Percentiles rank a stretch among this genome's conserved stretches.
Evolutionary conservation across 2,113 vertebrate genomes (phyloP).

Genomic region (Euleptes europaea): DNA sequence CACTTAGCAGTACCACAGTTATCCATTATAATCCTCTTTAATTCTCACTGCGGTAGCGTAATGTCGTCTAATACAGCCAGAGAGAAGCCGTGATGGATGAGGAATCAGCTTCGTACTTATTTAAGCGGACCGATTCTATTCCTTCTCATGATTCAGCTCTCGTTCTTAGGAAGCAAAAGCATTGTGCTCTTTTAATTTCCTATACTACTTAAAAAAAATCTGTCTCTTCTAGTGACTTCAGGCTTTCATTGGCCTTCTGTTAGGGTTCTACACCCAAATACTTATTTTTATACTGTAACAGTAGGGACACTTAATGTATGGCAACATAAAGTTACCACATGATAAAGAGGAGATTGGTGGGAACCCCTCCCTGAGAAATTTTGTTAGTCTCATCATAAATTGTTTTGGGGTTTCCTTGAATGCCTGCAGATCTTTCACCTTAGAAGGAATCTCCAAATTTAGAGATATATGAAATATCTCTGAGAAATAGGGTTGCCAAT

Average conservation of each 20-base stretch:
- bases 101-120: neutral
- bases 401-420: neutral
- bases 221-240: neutral
- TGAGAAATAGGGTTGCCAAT: too few relatives aligned
- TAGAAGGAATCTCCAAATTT: neutral
- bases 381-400: neutral
- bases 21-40: slow-evolving; percentile 31
- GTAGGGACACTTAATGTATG: neutral
- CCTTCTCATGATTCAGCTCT: neutral
- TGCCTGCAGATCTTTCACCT: too few relatives aligned
- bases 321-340: slow-evolving; percentile 13
- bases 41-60: slow-evolving; percentile 17
- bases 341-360: neutral
- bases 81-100: slow-evolving; percentile 6
- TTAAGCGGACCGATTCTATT: slow-evolving; percentile 1
- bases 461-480: neutral
- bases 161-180: neutral
- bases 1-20: slow-evolving; percentile 19
- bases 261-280: neutral
- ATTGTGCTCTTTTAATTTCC: slow-evolving; percentile 16
- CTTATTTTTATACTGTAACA: slow-evolving; percentile 12
- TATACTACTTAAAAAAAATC: neutral
- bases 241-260: neutral
- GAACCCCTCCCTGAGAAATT: neutral
- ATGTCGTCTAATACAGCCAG: slow-evolving; percentile 20